Conservation (phyloP, 2,113 vertebrate genomes). For the Maccullochella peelii region DNA sequence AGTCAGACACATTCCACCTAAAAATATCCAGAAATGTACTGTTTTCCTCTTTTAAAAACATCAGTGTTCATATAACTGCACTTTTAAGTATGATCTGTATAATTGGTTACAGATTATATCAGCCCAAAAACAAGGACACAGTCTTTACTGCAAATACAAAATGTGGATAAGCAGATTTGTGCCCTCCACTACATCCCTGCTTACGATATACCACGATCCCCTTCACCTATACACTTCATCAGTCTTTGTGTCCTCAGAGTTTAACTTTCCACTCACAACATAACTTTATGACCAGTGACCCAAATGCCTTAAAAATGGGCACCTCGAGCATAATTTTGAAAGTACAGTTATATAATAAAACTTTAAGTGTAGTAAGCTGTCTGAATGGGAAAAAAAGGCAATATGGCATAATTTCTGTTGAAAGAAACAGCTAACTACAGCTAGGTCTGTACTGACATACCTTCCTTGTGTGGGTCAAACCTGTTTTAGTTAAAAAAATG, state of each 20-base stretch:
- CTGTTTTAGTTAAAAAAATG: background rate
- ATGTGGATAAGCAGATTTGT: background rate
- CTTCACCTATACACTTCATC: background rate
- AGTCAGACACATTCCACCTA: background rate
- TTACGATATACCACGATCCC: slow-evolving; percentile 11
- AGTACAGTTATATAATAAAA: slow-evolving; percentile 4
- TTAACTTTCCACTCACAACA: background rate
- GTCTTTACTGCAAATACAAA: background rate
- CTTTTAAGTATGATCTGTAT: background rate
- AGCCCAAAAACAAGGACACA: background rate
- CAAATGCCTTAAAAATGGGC: background rate
- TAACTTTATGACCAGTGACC: background rate
- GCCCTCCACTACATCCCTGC: background rate
- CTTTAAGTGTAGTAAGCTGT: background rate
- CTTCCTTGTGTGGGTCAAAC: background rate
- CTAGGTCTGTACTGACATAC: background rate
- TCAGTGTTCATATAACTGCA: background rate
- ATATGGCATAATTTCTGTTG: background rate
- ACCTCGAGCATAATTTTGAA: background rate
- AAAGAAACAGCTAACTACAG: background rate
- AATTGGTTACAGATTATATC: background rate
- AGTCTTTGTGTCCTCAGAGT: slow-evolving; percentile 7
- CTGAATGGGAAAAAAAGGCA: background rate
- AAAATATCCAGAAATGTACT: background rate
- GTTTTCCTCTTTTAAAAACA: background rate